These are phyloP conservation scores for Drosophila insularis DNA, from an alignment of 1,140 invertebrate genomes.

Conservation along the genomic window DNA sequence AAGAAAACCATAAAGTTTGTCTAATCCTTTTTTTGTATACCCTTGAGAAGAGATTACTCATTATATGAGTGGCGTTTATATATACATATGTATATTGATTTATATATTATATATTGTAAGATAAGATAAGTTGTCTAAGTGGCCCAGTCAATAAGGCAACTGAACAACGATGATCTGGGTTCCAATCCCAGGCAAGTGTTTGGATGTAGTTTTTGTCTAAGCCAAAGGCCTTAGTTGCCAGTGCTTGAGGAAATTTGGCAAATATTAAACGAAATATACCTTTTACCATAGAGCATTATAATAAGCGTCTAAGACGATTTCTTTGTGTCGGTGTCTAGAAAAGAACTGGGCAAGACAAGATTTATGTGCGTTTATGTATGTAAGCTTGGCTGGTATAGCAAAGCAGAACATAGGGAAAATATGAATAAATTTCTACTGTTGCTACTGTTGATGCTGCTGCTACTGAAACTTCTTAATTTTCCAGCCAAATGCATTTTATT, in stretches of 20 bases:
- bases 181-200: too few relatives aligned
- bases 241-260: background rate
- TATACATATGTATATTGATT: too few relatives aligned
- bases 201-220: too few relatives aligned
- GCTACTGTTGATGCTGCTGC: constrained; percentile 13
- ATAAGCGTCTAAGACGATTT: constrained; percentile 59
- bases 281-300: constrained; percentile 22
- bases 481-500: constrained; percentile 73
- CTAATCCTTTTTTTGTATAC: background rate
- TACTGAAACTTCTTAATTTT: constrained; percentile 63
- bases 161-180: too few relatives aligned
- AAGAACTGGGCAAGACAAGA: constrained; percentile 51
- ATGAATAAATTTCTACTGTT: constrained; percentile 43
- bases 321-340: constrained; percentile 55
- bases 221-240: too few relatives aligned
- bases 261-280: background rate
- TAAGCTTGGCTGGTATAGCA: constrained; percentile 29
- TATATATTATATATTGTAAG: background rate
- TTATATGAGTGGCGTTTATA: too few relatives aligned
- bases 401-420: constrained; percentile 45
- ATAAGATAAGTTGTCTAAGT: too few relatives aligned
- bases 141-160: too few relatives aligned
- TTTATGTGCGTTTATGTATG: constrained; percentile 46
- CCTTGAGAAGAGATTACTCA: background rate
- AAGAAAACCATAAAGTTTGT: background rate